phyloP scores from a whole-genome alignment of 2,113 vertebrate genomes.

The Dromaius novaehollandiae region DNA sequence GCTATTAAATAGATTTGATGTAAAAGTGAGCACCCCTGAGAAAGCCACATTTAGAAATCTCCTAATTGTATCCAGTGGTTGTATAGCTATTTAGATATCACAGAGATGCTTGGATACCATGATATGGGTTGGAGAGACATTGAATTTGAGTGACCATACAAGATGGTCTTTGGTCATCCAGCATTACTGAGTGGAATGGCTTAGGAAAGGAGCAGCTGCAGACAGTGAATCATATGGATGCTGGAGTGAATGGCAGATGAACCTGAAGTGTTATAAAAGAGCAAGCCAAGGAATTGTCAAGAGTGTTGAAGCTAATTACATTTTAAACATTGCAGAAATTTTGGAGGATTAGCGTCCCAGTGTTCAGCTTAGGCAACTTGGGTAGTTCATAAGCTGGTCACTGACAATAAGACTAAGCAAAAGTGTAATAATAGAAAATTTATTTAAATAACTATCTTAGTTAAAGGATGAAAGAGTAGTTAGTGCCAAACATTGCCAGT shows the following conservation, averaged over 20 bases:
- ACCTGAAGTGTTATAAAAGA: background rate
- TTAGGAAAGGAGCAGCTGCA: background rate
- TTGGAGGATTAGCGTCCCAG: background rate
- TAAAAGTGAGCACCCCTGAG: background rate
- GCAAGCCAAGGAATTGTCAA: background rate
- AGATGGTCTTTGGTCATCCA: background rate
- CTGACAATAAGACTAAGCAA: background rate
- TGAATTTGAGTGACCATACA: background rate
- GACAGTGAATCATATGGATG: accelerated
- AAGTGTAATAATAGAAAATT: background rate
- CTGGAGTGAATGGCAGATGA: background rate
- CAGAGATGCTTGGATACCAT: background rate
- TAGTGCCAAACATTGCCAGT: background rate
- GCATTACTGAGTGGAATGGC: background rate
- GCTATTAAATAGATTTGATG: background rate
- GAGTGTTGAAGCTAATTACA: background rate
- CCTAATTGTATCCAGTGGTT: background rate
- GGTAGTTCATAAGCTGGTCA: background rate
- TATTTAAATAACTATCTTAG: background rate
- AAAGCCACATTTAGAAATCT: background rate
- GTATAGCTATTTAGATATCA: background rate
- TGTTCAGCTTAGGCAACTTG: background rate
- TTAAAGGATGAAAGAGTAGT: background rate
- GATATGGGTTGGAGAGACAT: background rate
- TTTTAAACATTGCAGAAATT: background rate